Conservation (phyloP, 2,888 invertebrate genomes). For the Sinelater perroti region DNA sequence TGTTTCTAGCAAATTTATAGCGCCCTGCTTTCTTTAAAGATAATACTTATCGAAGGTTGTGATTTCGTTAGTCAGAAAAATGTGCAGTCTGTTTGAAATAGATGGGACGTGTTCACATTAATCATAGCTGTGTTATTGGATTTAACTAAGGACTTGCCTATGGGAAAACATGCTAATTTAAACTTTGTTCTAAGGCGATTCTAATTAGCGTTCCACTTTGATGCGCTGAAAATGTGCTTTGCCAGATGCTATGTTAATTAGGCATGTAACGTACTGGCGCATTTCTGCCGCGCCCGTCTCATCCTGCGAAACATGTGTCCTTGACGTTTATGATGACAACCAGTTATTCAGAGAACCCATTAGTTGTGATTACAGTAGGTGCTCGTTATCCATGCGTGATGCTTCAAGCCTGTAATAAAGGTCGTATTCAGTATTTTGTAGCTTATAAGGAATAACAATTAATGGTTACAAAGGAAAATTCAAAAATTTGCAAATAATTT, state of each 20-base stretch:
- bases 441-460: no score
- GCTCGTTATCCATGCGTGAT: no score
- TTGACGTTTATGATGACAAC: conserved; percentile 31
- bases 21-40: background rate
- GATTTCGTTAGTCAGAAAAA: no score
- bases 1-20: conserved; percentile 7
- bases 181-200: conserved; percentile 28
- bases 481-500: no score
- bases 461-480: no score
- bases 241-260: conserved; percentile 35
- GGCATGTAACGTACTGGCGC: conserved; percentile 33
- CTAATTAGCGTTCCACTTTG: conserved; percentile 35
- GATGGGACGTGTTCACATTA: background rate
- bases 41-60: background rate
- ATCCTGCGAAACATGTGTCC: conserved; percentile 30
- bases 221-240: conserved; percentile 31
- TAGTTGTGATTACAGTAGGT: no score
- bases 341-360: conserved; percentile 21
- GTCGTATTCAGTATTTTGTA: no score
- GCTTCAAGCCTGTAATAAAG: no score
- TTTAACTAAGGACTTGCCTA: conserved; percentile 14
- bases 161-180: conserved; percentile 20
- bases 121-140: background rate
- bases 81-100: no score
- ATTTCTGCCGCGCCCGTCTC: conserved; percentile 22